Percentiles rank a stretch among this genome's conserved stretches.
These are phyloP conservation scores for Metalampra italica DNA, from an alignment of 2,888 invertebrate species.

Conservation along the genomic window DNA sequence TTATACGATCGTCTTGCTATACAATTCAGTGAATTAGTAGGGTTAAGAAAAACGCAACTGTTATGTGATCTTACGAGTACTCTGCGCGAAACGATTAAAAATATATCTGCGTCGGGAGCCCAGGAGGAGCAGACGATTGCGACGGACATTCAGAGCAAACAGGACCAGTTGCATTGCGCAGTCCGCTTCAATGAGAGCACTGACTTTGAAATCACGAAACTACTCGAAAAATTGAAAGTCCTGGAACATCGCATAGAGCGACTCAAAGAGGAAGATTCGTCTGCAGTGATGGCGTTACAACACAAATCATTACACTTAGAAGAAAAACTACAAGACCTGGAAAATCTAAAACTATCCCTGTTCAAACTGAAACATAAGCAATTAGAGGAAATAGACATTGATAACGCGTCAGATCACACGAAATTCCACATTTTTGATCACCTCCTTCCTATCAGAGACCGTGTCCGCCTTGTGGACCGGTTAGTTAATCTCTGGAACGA, in stretches of 20 bases:
- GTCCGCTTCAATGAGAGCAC: constrained; percentile 12
- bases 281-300: constrained; percentile 26
- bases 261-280: constrained; percentile 22
- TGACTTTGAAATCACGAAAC: constrained; percentile 24
- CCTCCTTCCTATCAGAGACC: constrained; percentile 25
- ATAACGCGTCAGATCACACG: not conserved
- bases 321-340: constrained; percentile 29
- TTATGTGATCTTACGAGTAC: constrained; percentile 23
- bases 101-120: constrained; percentile 17
- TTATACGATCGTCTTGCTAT: constrained; percentile 29
- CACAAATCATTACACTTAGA: constrained; percentile 34
- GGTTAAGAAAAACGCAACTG: constrained; percentile 19
- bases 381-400: not conserved
- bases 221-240: constrained; percentile 27
- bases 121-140: constrained; percentile 15
- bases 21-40: constrained; percentile 24
- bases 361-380: constrained; percentile 18
- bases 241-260: constrained; percentile 26
- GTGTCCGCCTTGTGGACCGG: constrained; percentile 30
- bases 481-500: constrained; percentile 29
- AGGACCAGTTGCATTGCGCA: constrained; percentile 3
- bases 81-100: constrained; percentile 25
- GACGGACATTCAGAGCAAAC: constrained; percentile 12
- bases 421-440: constrained; percentile 32
- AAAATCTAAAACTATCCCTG: constrained; percentile 28